phyloP scores from a whole-genome alignment of 2,113 vertebrate species.

The Patagioenas fasciata region DNA sequence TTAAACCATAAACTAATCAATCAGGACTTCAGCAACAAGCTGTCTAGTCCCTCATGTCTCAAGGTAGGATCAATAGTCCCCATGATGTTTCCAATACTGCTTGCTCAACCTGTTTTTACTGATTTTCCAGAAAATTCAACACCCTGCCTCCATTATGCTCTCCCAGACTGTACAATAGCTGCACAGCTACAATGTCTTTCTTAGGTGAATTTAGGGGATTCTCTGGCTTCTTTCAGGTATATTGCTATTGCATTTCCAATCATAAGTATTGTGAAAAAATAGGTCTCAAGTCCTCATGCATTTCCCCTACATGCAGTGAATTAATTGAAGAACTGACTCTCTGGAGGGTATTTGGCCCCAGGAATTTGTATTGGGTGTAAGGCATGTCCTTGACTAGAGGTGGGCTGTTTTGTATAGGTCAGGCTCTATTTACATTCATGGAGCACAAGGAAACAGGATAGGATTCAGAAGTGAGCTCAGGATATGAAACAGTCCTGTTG shows the following conservation, averaged over 20 bases:
- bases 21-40: neutral
- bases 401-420: neutral
- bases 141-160: neutral
- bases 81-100: neutral
- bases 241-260: neutral
- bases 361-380: neutral
- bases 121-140: neutral
- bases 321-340: neutral
- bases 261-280: neutral
- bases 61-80: neutral
- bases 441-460: neutral
- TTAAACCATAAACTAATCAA: neutral
- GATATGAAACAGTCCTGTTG: neutral
- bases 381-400: neutral
- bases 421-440: neutral
- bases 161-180: neutral
- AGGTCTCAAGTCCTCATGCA: neutral
- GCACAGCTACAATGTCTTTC: neutral
- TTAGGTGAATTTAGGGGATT: neutral
- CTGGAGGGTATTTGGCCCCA: neutral
- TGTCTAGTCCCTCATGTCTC: neutral
- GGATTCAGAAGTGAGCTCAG: neutral
- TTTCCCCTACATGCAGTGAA: neutral
- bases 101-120: neutral
- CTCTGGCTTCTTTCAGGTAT: neutral